These are phyloP conservation scores for Aleiodes alternator DNA, from an alignment of 2,888 invertebrate species.

Conservation along the genomic window DNA sequence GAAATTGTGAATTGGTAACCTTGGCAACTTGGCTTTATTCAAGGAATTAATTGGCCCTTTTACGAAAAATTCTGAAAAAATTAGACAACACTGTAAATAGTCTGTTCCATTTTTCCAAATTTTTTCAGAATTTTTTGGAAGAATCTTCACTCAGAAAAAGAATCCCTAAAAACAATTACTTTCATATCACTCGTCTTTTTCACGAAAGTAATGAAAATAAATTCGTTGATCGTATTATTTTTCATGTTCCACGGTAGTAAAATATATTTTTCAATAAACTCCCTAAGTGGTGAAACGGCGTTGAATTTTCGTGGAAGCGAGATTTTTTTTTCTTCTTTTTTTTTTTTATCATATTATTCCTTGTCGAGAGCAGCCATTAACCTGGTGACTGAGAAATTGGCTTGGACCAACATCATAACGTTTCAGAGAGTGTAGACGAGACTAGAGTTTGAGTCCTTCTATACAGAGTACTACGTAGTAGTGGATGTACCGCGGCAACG, in stretches of 20 bases:
- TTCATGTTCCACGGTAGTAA: too few species aligned
- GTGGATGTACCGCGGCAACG: conserved; percentile 63
- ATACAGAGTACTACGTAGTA: conserved; percentile 52
- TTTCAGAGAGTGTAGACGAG: conserved; percentile 58
- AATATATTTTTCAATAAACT: neutral
- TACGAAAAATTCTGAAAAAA: too few species aligned
- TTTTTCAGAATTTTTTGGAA: too few species aligned
- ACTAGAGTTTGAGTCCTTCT: conserved; percentile 51
- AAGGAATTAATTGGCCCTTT: too few species aligned
- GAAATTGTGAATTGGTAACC: neutral
- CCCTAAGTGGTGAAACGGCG: neutral
- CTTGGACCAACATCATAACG: conserved; percentile 67
- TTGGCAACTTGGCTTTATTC: too few species aligned
- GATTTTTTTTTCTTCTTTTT: conserved; percentile 2
- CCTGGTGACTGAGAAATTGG: conserved; percentile 70
- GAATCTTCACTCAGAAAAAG: too few species aligned
- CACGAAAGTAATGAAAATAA: too few species aligned
- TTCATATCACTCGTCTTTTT: too few species aligned
- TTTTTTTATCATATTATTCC: conserved; percentile 36
- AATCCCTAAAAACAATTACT: too few species aligned
- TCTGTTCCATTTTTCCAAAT: too few species aligned
- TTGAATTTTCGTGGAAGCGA: neutral
- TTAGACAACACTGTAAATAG: too few species aligned
- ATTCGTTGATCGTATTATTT: too few species aligned
- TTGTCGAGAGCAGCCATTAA: conserved; percentile 67